Conservation (phyloP, 2,888 invertebrate genomes). For the Spodoptera littoralis region DNA sequence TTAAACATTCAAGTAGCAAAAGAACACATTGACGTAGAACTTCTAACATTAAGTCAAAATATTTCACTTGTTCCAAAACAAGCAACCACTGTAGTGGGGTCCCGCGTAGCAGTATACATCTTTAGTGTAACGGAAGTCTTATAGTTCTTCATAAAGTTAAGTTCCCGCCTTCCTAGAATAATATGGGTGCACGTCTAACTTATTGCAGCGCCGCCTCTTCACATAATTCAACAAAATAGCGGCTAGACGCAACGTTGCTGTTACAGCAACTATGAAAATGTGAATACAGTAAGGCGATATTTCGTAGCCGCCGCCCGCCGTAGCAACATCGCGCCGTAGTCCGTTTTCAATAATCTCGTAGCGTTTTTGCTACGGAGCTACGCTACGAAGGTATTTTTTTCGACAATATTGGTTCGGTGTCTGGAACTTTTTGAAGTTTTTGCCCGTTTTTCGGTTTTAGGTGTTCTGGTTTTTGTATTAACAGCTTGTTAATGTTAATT, state of each 20-base stretch:
- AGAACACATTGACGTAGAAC: too few relatives aligned
- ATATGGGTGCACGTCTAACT: constrained; percentile 13
- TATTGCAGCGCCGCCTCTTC: constrained; percentile 18
- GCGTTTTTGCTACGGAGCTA: constrained; percentile 9
- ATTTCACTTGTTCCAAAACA: too few relatives aligned
- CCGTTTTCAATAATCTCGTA: neutral
- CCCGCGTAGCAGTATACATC: too few relatives aligned
- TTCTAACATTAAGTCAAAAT: too few relatives aligned
- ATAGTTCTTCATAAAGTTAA: constrained; percentile 13
- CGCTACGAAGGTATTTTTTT: constrained; percentile 15
- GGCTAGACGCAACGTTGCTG: constrained; percentile 33
- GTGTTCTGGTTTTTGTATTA: neutral
- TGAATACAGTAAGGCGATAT: constrained; percentile 2
- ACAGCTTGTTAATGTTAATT: too few relatives aligned
- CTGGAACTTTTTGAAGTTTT: neutral
- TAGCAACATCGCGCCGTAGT: neutral
- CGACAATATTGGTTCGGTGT: too few relatives aligned
- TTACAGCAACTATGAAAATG: constrained; percentile 25
- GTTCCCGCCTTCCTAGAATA: constrained; percentile 14
- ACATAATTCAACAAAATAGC: constrained; percentile 30
- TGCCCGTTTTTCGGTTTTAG: too few relatives aligned
- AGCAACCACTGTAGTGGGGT: too few relatives aligned
- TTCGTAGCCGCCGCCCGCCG: constrained; percentile 1
- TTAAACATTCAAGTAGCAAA: too few relatives aligned
- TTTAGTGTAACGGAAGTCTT: too few relatives aligned